Percentiles rank a stretch among this genome's conserved stretches.
Evolutionary conservation across 1,140 invertebrate species (phyloP).

Genomic region (Microvelia longipes): DNA sequence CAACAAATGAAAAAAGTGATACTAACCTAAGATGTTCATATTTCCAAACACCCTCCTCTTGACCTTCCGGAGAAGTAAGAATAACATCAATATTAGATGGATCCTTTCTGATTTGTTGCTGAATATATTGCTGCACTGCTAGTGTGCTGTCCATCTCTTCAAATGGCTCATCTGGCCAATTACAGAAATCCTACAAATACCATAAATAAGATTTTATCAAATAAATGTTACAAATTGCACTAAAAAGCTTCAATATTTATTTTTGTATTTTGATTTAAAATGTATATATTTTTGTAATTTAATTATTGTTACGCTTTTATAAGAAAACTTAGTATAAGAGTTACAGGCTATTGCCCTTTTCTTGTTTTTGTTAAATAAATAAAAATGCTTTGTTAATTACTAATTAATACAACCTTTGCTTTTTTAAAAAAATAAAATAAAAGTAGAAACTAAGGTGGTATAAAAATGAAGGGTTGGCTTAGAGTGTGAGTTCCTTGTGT

Average conservation of each 20-base stretch:
- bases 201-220: neutral
- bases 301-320: neutral
- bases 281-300: too few relatives aligned
- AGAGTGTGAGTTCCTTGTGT: too few relatives aligned
- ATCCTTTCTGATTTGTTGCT: conserved; percentile 89
- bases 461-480: too few relatives aligned
- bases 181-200: conserved; percentile 73
- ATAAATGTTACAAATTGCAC: neutral
- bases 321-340: neutral
- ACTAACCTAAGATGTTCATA: conserved; percentile 86
- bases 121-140: conserved; percentile 97
- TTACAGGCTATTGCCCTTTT: neutral
- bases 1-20: neutral
- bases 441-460: too few relatives aligned
- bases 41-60: conserved; percentile 99
- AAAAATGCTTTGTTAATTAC: too few relatives aligned
- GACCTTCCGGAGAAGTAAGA: conserved; percentile 84
- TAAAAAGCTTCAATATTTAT: neutral
- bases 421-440: too few relatives aligned
- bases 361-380: neutral
- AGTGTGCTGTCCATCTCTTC: conserved; percentile 99
- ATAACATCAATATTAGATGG: conserved; percentile 88
- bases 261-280: too few relatives aligned
- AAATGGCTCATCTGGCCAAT: conserved; percentile 94
- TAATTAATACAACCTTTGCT: too few relatives aligned